These are phyloP conservation scores for Drosophila trapezifrons DNA, from an alignment of 1,140 invertebrate species.

Conservation along the genomic window DNA sequence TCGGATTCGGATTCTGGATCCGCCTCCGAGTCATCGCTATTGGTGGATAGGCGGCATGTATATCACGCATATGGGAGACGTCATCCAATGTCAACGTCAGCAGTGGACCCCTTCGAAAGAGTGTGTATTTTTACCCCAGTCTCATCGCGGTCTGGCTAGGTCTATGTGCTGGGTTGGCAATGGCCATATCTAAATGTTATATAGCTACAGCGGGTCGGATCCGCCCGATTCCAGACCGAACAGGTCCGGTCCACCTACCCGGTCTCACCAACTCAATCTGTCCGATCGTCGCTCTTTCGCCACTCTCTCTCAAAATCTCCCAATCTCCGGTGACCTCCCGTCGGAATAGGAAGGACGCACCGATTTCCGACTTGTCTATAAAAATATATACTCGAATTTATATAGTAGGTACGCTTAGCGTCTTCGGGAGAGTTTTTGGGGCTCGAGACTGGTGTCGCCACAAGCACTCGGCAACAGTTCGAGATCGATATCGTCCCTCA, in stretches of 20 bases:
- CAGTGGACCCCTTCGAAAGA: conserved; percentile 12
- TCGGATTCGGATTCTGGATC: conserved; percentile 7
- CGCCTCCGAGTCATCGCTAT: conserved; percentile 11
- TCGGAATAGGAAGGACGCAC: conserved; percentile 21
- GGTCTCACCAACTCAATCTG: neutral
- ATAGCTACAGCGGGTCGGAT: neutral
- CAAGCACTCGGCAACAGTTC: conserved; percentile 32
- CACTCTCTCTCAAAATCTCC: conserved; percentile 1
- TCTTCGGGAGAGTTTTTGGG: neutral
- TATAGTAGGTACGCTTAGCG: neutral
- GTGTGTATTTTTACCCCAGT: conserved; percentile 27
- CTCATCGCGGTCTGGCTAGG: conserved; percentile 25
- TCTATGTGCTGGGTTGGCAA: conserved; percentile 14
- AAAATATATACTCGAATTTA: neutral
- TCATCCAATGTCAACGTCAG: conserved; percentile 39
- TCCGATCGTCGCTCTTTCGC: neutral
- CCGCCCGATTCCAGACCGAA: conserved; percentile 39
- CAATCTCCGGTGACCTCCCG: conserved; percentile 23
- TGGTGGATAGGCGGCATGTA: conserved; percentile 10
- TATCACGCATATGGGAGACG: conserved; percentile 5
- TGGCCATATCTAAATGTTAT: conserved; percentile 5
- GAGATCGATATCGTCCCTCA: neutral
- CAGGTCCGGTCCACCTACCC: conserved; percentile 32
- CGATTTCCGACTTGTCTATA: conserved; percentile 14
- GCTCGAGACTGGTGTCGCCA: neutral